Base-by-base conservation (phyloP, 64 coral and sea anemone genomes). In the Montipora efflorescens region DNA sequence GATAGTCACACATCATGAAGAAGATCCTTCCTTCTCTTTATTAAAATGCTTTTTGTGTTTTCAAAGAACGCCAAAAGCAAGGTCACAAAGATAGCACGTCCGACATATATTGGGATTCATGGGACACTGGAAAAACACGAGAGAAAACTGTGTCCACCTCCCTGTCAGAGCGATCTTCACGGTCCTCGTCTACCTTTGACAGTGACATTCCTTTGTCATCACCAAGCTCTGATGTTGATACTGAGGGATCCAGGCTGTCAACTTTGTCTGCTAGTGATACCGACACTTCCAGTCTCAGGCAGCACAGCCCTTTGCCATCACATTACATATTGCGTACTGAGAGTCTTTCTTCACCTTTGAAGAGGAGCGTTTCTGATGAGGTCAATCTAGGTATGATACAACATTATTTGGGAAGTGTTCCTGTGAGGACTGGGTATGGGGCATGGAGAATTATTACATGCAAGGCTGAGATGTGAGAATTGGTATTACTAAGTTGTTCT, bases 1-100 rank as follows among this genome's bases (percentile, higher is more conserved):
- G 28, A 36, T 36, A 36, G 28, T 36, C 28, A 36, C 28, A 1
- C 28, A 36, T 36, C 28, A 36, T 36, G 28, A 36, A 36, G 11
- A 16, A 15, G 59, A 64, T 64, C 59, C 9, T 14, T 5, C 14
- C 3, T 76, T 75, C 11, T 5, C 28, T 78, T 51, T 45, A 13
- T 22, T 46, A 64, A n/a, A 36, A 36, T 36, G 28, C 28, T 36
- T 36, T 36, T 36, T 83, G 20, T 85, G 7, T 18, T 36, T 28
- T 48, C 50, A 21, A 15, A 98, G 96, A 98, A 74, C 87, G 96
- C 53, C 96, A 95, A 61, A 98, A 92, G 73, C 96, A 98, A 49
- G 96, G 96, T 2, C 96, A 98, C 67, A 98, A 98, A 95, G 96
- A 98, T 23, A 98, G 96, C 69, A 98, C 96, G 2, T 95, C 93